phyloP scores from a whole-genome alignment of 2,888 invertebrate species.

The Ceraclea dissimilis region DNA sequence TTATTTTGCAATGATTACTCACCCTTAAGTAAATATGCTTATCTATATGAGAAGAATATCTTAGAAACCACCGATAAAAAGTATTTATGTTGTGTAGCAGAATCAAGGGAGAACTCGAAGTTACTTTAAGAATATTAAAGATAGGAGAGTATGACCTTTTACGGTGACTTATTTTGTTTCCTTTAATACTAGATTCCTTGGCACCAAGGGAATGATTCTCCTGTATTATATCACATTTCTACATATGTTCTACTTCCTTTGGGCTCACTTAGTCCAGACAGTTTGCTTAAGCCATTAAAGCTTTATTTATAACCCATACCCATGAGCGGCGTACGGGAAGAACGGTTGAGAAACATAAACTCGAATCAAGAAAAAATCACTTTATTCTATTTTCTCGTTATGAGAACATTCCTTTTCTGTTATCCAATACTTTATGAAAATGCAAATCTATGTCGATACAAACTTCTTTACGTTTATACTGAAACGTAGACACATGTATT shows the following conservation, averaged over 20 bases:
- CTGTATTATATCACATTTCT: neutral
- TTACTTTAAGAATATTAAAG: too few relatives aligned
- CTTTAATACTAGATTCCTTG: neutral
- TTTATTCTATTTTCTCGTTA: constrained; percentile 1
- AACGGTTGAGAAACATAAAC: neutral
- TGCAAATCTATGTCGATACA: too few relatives aligned
- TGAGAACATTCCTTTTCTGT: too few relatives aligned
- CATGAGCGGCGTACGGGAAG: constrained; percentile 18
- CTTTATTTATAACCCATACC: constrained; percentile 25
- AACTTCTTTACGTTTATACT: too few relatives aligned
- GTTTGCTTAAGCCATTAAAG: constrained; percentile 25
- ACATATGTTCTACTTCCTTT: constrained; percentile 1
- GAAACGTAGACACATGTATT: too few relatives aligned
- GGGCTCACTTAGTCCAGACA: constrained; percentile 22
- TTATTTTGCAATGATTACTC: too few relatives aligned
- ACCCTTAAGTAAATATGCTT: too few relatives aligned
- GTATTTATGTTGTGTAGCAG: too few relatives aligned
- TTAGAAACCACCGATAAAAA: too few relatives aligned
- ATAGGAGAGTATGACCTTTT: neutral
- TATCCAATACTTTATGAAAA: too few relatives aligned
- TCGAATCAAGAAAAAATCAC: neutral
- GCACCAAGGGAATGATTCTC: constrained; percentile 2
- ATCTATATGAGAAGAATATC: too few relatives aligned
- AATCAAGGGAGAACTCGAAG: too few relatives aligned
- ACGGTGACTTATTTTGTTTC: neutral